Percentiles rank a stretch among this genome's conserved stretches.
These are phyloP conservation scores for Oenanthe melanoleuca DNA, from an alignment of 2,113 vertebrate genomes.

Conservation along the genomic window DNA sequence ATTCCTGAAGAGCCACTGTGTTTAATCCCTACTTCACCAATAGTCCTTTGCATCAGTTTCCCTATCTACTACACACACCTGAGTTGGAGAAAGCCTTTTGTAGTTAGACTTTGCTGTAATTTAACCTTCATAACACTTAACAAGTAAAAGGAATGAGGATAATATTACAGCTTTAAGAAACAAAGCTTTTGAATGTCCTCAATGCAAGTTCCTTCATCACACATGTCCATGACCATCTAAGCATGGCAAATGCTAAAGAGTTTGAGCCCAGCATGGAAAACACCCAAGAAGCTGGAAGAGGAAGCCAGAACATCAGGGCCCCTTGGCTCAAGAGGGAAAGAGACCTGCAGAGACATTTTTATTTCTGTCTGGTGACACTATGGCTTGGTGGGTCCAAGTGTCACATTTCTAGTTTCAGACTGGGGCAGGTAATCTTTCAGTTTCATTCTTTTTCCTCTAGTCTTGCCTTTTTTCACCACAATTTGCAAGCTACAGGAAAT, in stretches of 20 bases:
- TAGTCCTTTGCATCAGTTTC: neutral
- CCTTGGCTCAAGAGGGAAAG: neutral
- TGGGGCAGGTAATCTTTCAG: neutral
- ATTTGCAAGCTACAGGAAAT: neutral
- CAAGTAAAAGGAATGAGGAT: neutral
- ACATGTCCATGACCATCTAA: neutral
- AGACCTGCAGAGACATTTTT: neutral
- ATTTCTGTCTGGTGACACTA: neutral
- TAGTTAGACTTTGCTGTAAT: neutral
- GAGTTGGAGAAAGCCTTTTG: neutral
- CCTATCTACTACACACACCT: neutral
- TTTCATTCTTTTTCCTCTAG: neutral
- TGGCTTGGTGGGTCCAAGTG: neutral
- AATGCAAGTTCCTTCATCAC: neutral
- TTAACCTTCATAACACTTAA: neutral
- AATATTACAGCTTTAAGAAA: neutral
- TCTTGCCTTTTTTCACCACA: neutral
- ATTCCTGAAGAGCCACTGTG: neutral
- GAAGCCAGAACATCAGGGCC: neutral
- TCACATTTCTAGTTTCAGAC: neutral
- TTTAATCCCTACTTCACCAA: neutral
- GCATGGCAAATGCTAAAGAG: neutral
- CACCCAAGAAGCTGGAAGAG: neutral
- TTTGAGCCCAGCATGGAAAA: neutral
- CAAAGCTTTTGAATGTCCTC: neutral